Evolutionary conservation across 1,140 invertebrate genomes (phyloP), one percentile per base, ranked within the genome.

Genomic region (Dendroctonus valens): DNA sequence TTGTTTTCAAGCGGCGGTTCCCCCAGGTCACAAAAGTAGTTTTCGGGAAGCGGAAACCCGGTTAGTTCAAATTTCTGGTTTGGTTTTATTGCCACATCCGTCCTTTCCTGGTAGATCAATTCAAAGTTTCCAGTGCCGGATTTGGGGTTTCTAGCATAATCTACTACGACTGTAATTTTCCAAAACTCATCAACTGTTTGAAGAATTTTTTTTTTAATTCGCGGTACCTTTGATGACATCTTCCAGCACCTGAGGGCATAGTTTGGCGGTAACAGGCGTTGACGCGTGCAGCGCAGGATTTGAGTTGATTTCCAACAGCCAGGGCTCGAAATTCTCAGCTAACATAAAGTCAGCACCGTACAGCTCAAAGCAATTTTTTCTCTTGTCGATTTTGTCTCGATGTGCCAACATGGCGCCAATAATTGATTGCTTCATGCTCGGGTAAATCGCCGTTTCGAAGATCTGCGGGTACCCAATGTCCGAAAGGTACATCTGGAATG

Each of bases 301-400:
- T 0, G 91, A 92, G 80, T 97, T 97, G 66, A 97, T 96, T 81
- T 97, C 94, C 70, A 97, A 93, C 49, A 97, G 79, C 89, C 93
- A 96, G 0, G 94, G 93, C 65, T 87, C 86, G 59, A 90, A 90
- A 73, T 94, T 90, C 73, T 94, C 89, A 69, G 91, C 89, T 11
- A 90, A 74, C 83, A 97, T 90, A 76, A 97, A 97, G 80, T 97
- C 95, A 46, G 93, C 94, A 6, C 94, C 94, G 75, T 94, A 96
- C 12, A 97, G 77, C 78, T 97, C 94, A 79, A 96, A 97, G 68
- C 86, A 87, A 73, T 91, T 92, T 68, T 87, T 88, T 65, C 88
- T 83, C 14, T 86, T 80, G 52, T 91, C 87, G 69, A 95, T 86
- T 26, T 83, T 80, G 65, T 91, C 87, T 74, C 96, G 92, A 39